A percentile compares a stretch with the other conserved stretches of the same genome.
phyloP scores from a whole-genome alignment of 1,140 invertebrate genomes.

The Contarinia nasturtii region DNA sequence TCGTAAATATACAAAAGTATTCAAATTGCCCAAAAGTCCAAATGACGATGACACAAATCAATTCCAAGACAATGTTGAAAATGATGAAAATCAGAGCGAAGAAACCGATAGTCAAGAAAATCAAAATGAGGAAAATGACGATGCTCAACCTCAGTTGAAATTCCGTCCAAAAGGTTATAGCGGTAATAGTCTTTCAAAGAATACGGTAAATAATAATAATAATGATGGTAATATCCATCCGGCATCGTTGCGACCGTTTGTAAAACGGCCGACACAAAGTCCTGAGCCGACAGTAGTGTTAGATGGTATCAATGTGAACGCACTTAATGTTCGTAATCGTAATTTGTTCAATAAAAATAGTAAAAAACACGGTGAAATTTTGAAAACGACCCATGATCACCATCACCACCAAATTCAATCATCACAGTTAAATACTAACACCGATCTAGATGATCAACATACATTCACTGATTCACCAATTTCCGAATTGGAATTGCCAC shows the following conservation, averaged over 20 bases:
- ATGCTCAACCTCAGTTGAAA: too few relatives aligned
- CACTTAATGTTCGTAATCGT: conserved; percentile 28
- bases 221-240: too few relatives aligned
- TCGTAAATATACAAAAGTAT: too few relatives aligned
- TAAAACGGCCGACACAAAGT: too few relatives aligned
- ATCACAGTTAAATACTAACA: background rate
- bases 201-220: too few relatives aligned
- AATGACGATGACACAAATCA: background rate
- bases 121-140: background rate
- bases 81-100: background rate
- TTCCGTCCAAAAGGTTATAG: too few relatives aligned
- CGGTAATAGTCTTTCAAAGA: too few relatives aligned
- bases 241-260: too few relatives aligned
- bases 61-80: background rate
- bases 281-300: conserved; percentile 7
- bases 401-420: background rate
- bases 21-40: background rate
- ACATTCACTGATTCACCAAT: background rate
- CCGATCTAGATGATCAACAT: background rate
- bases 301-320: conserved; percentile 24
- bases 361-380: conserved; percentile 21
- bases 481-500: background rate
- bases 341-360: conserved; percentile 28
- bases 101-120: background rate
- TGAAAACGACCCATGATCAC: background rate